Evolutionary conservation across 1,140 invertebrate species (phyloP), one percentile per base, ranked within the genome.

Genomic region (Calosoma granatense): DNA sequence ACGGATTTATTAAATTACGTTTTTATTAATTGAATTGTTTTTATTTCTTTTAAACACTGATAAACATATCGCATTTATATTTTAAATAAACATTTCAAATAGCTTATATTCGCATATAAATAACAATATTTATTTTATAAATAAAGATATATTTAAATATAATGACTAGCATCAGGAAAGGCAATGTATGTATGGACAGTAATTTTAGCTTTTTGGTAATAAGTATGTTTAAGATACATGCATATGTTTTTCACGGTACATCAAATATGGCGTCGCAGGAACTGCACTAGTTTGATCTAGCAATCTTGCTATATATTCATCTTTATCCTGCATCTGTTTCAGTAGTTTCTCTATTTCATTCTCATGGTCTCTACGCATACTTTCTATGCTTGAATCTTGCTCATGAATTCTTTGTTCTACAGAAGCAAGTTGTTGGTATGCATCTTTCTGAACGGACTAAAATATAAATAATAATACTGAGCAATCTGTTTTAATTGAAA

Each of bases 371-470:
- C 68, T 61, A 62, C 78, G 79, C 70, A 79, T 72, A 43, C 67
- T 63, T 47, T 72, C 70, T 1, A 76, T 73, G 19, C 66, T 67
- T 1, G 70, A 54, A 59, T 78, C 72, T 60, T 79, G 76, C 53
- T 73, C 71, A 59, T 71, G 76, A 15, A 80, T 75, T 56, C 72
- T 71, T 63, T 78, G 76, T 59, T 79, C 77, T 0, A 78, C 73
- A 1, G 71, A 70, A 11, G 70, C 66, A 55, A 80, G 65, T 62
- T 80, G 76, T 53, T 78, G 70, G 65, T 72, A 75, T 1, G 77
- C 73, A 55, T 70, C 75, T 65, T 73, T 72, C 57, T 78, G 74
- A 51, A 81, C 73, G 58, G 65, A 72, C 78, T 81, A 58, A 55
- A 72, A 71, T 56, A 47, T 57, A 56, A 56, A 57, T 19, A 2